Evolutionary conservation across 2,113 vertebrate genomes (phyloP).

Genomic region (Apteryx owenii): DNA sequence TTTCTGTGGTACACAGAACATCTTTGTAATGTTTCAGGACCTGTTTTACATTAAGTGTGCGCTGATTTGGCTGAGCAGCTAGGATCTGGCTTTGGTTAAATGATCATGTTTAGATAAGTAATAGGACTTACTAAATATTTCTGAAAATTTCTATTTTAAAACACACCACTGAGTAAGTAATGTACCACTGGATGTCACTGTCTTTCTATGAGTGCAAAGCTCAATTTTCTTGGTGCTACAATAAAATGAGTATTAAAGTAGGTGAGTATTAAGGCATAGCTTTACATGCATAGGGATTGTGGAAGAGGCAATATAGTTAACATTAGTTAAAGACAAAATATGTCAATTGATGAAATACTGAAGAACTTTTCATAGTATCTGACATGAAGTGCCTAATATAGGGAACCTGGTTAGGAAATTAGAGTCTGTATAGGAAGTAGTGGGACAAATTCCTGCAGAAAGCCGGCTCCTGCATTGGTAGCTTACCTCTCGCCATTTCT

Average conservation of each 20-base stretch:
- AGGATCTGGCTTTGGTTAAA: background rate
- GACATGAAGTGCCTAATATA: rapidly evolving
- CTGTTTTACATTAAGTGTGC: background rate
- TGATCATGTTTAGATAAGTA: background rate
- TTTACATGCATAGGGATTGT: background rate
- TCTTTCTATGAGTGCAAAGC: background rate
- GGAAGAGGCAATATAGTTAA: background rate
- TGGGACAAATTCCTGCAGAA: background rate
- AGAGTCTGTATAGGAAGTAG: background rate
- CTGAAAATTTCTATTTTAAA: background rate
- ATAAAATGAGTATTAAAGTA: background rate
- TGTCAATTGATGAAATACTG: background rate
- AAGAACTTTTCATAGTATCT: rapidly evolving
- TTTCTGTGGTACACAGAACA: background rate
- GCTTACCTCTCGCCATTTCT: background rate
- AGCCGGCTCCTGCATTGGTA: background rate
- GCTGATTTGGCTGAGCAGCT: background rate
- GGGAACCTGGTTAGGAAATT: background rate
- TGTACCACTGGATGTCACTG: background rate
- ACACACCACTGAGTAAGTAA: background rate
- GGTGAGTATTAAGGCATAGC: background rate
- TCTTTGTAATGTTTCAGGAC: background rate
- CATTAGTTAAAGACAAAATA: rapidly evolving
- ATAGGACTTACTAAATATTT: background rate
- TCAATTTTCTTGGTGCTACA: background rate